Percentiles rank a stretch among this genome's conserved stretches.
Conservation (phyloP, 1,140 invertebrate genomes). For the Ectropis grisescens region DNA sequence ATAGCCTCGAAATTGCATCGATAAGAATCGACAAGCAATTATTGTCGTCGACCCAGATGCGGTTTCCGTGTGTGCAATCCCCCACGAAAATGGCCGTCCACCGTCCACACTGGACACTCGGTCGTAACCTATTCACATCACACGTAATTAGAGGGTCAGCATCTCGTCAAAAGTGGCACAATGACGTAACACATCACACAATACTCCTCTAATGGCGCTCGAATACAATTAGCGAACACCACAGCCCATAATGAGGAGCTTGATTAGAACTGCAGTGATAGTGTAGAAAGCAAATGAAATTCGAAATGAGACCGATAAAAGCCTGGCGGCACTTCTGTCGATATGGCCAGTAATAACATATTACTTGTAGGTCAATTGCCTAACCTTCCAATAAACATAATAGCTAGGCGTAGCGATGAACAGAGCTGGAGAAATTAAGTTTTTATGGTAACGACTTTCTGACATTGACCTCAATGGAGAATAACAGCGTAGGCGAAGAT, state of each 20-base stretch:
- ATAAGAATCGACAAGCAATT: constrained; percentile 40
- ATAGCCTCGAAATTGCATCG: constrained; percentile 31
- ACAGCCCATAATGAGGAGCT: constrained; percentile 19
- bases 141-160: constrained; percentile 37
- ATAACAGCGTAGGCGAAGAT: too few relatives aligned
- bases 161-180: constrained; percentile 23
- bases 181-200: constrained; percentile 27
- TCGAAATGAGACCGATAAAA: constrained; percentile 45
- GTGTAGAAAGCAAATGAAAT: constrained; percentile 47
- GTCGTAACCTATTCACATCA: constrained; percentile 41
- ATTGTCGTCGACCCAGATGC: constrained; percentile 36
- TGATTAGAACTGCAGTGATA: constrained; percentile 10
- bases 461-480: too few relatives aligned
- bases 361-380: constrained; percentile 47
- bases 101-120: constrained; percentile 31
- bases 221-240: constrained; percentile 23
- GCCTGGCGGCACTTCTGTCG: constrained; percentile 26
- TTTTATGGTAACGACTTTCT: too few relatives aligned
- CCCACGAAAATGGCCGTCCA: constrained; percentile 14
- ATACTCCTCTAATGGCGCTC: constrained; percentile 1
- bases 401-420: constrained; percentile 14
- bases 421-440: too few relatives aligned
- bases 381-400: constrained; percentile 33
- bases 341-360: constrained; percentile 28
- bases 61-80: constrained; percentile 18